Percentiles rank a stretch among this genome's conserved stretches.
These are phyloP conservation scores for Struthidea cinerea DNA, from an alignment of 2,113 vertebrate species.

Conservation along the genomic window DNA sequence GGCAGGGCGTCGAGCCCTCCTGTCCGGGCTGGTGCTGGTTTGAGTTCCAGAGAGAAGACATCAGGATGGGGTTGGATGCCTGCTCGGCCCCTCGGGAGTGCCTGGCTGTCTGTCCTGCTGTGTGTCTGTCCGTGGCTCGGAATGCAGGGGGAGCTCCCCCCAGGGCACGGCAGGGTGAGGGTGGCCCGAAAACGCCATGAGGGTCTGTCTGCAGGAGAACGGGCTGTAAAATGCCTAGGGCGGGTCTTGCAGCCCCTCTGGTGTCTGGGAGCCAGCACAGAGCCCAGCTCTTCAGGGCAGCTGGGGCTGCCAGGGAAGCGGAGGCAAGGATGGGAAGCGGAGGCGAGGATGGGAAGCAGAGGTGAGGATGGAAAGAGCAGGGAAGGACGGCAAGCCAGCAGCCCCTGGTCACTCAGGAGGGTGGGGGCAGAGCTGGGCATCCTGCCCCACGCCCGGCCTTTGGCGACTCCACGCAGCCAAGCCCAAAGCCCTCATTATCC, in stretches of 20 bases:
- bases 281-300: neutral
- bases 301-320: fast-evolving
- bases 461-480: neutral
- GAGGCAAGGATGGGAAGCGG: neutral
- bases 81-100: neutral
- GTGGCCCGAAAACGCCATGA: fast-evolving
- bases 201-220: neutral
- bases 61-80: neutral
- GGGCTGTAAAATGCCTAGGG: fast-evolving
- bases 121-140: fast-evolving
- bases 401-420: neutral
- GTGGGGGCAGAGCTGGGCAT: neutral
- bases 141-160: neutral
- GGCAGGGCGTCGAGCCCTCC: fast-evolving
- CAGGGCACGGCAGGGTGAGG: neutral
- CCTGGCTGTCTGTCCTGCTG: neutral
- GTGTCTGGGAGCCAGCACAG: neutral
- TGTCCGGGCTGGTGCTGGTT: neutral
- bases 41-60: neutral
- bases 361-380: neutral
- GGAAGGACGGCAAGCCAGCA: neutral
- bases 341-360: neutral
- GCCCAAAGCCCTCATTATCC: fast-evolving
- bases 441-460: fast-evolving
- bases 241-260: neutral